Evolutionary conservation across 1,140 invertebrate genomes (phyloP), one percentile per base, ranked within the genome.

Genomic region (Leptinotarsa defecta): DNA sequence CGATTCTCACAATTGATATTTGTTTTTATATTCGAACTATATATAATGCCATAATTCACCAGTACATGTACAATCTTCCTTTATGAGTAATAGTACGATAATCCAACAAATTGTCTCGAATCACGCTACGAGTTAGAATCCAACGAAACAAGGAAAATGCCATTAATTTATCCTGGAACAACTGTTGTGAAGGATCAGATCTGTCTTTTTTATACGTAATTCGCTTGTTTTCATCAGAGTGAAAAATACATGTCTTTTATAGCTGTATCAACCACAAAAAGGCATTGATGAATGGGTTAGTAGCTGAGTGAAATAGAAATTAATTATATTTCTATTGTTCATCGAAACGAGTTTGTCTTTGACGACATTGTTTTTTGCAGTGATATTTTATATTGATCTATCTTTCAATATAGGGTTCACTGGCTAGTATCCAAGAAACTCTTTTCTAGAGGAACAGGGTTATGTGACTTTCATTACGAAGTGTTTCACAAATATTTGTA

Each of bases 81-180:
- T 19, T 19, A 57, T 57, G 13, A 57, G 15, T 57, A 19, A 57
- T 57, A 19, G 6, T 57, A 2, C 2, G 6, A 57, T 57, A 57
- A 57, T 57, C 52, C 34, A 43, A 43, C 8, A 43, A 43, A 43
- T 43, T 43, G 34, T 57, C 52, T 57, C n/a, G 52, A 57, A 11
- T 43, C 13, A 57, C 13, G 52, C 52, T 57, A 43, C 34, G 34
- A 43, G 8, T 8, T 11, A 57, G 52, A 57, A 17, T 57, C 52
- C n/a, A 57, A 57, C 52, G 52, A 57, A 57, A 57, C 13, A 15
- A 17, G 17, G 52, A 57, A 57, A 57, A 57, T 57, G 13, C 6
- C 17, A 57, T 57, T 19, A 57, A 57, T 57, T 57, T 57, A 57
- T 57, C n/a, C n/a, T 19, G 52, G n/a, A 57, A 57, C 52, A 57